phyloP scores from a whole-genome alignment of 2,888 invertebrate genomes.

The Xanthia togata region DNA sequence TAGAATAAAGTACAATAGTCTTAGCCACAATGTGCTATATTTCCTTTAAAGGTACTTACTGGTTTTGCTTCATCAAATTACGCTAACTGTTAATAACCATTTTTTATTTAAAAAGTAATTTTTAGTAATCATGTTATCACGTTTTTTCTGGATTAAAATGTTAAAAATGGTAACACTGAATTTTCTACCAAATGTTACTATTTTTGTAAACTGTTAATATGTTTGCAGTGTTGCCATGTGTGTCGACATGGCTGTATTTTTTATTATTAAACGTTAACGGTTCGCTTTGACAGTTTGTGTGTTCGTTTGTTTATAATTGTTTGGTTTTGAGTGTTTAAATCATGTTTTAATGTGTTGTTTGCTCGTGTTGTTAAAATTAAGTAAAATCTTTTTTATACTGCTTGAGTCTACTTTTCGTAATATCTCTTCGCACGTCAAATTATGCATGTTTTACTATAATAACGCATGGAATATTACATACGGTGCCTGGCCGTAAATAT shows the following conservation, averaged over 20 bases:
- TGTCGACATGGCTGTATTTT: slow-evolving; percentile 33
- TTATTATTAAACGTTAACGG: slow-evolving; percentile 20
- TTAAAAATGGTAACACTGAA: slow-evolving; percentile 37
- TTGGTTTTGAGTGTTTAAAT: slow-evolving; percentile 52
- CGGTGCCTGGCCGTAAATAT: not conserved
- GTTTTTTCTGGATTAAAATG: slow-evolving; percentile 24
- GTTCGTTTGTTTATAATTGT: slow-evolving; percentile 41
- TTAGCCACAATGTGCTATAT: slow-evolving; percentile 63
- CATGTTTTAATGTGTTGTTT: slow-evolving; percentile 54
- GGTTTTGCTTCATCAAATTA: slow-evolving; percentile 49
- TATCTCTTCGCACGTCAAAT: slow-evolving; percentile 34
- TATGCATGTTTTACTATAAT: slow-evolving; percentile 39
- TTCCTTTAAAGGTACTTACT: slow-evolving; percentile 62
- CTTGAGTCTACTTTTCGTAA: slow-evolving; percentile 14
- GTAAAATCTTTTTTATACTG: slow-evolving; percentile 11
- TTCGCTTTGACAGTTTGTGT: slow-evolving; percentile 39
- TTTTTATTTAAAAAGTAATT: slow-evolving; percentile 36
- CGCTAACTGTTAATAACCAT: slow-evolving; percentile 34
- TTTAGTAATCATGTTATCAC: slow-evolving; percentile 28
- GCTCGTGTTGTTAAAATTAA: slow-evolving; percentile 26
- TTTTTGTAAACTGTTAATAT: slow-evolving; percentile 41
- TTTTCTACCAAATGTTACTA: slow-evolving; percentile 22
- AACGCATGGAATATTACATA: slow-evolving; percentile 20
- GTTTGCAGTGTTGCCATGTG: slow-evolving; percentile 43
- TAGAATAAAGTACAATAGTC: slow-evolving; percentile 51